Evolutionary conservation across 1,140 invertebrate species (phyloP), one percentile per base, ranked within the genome.

Genomic region (Ditylenchus dipsaci): DNA sequence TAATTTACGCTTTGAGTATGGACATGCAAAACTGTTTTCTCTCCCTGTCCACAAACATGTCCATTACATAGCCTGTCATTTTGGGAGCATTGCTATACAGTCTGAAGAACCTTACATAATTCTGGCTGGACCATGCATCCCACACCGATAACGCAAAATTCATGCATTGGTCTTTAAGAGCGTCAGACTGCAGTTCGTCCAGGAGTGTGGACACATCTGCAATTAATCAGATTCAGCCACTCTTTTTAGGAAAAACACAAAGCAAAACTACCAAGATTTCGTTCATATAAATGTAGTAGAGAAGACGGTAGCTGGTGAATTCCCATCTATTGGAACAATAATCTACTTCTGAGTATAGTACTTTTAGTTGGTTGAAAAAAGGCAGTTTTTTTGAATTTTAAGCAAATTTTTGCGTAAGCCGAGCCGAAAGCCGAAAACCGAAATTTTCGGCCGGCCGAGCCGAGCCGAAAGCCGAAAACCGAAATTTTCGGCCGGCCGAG

Each of bases 231-330:
- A 21, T 53, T 21, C 8, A 53, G 3, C 49, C 3, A 53, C 3
- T 21, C 15, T 7, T 5, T 53, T 17, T 5, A 21, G 23, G 3
- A 53, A 1, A 17, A 26, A 21, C 3, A 26, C 8, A 53, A 53
- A 53, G n/a, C 9, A n/a, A 26, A 42, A 30, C 7, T 88, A 96
- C 93, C 93, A 92, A 87, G 68, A 91, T 91, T 86, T 95, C 95
- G 84, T 92, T 93, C 8, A 93, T 95, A 79, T 93, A 97, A 69
- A 98, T 93, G 79, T 93, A 96, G 84, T 97, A 97, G 9, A 98
- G 85, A 83, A 98, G 92, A 68, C 88, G 88, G 85, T 98, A 97
- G 64, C 92, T 92, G 45, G 89, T 90, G 84, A 98, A 98, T 86
- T 98, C 95, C 69, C 90, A 87, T 59, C 86, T 85, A 85, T 92